Percentiles rank a stretch among this genome's conserved stretches.
phyloP scores from a whole-genome alignment of 2,113 vertebrate species.

The Salvelinus namaycush region DNA sequence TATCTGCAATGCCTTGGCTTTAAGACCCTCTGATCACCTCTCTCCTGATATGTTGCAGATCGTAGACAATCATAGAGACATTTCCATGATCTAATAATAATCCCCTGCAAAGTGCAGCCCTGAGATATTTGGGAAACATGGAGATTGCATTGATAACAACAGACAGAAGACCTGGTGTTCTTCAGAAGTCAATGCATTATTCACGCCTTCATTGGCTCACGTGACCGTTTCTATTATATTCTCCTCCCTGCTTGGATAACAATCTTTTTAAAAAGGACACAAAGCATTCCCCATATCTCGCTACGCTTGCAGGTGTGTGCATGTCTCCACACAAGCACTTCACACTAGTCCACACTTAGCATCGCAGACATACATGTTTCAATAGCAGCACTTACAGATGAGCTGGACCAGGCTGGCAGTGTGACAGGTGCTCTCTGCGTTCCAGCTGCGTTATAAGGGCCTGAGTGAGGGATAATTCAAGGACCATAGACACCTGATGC shows the following conservation, averaged over 20 bases:
- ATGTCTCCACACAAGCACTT: constrained; percentile 55
- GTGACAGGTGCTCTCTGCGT: neutral
- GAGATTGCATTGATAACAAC: neutral
- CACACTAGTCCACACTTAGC: neutral
- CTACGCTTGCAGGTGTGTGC: constrained; percentile 51
- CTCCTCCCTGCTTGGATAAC: constrained; percentile 48
- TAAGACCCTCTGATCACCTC: too few species aligned
- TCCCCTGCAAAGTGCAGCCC: too few species aligned
- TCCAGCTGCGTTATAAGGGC: too few species aligned
- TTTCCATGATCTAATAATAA: too few species aligned
- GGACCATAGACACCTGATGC: too few species aligned
- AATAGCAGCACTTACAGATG: neutral
- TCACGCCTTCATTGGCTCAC: constrained; percentile 46
- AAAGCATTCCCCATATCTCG: constrained; percentile 17
- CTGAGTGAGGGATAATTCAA: too few species aligned
- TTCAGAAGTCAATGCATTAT: constrained; percentile 52
- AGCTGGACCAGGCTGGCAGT: neutral
- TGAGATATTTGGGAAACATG: too few species aligned
- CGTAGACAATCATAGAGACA: too few species aligned
- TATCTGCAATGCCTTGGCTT: too few species aligned
- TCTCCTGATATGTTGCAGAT: too few species aligned
- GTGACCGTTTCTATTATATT: constrained; percentile 57
- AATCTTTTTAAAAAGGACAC: constrained; percentile 49
- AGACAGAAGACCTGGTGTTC: constrained; percentile 24
- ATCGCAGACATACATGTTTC: neutral